Evolutionary conservation across 1,140 invertebrate genomes (phyloP), one percentile per base, ranked within the genome.

Genomic region (Saccostrea glomerata): DNA sequence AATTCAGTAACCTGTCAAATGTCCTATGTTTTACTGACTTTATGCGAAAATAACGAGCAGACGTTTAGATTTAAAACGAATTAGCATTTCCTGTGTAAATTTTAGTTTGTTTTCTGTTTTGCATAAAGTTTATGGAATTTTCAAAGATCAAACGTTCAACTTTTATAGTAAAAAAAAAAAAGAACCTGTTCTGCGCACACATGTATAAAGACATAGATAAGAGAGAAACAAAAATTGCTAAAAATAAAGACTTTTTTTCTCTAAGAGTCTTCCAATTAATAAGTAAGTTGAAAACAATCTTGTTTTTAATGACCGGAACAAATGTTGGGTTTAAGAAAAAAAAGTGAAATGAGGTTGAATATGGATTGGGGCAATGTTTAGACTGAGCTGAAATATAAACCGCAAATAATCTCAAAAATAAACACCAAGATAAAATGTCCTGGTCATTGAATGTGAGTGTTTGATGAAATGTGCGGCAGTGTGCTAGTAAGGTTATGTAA

Each of bases 41-140:
- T 77, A 77, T 77, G 70, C 70, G 70, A 77, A 77, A 77, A 77
- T 77, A 77, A 77, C 25, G 25, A 77, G 70, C 70, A 77, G 70
- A 77, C 70, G 70, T 77, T 77, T 77, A 77, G 70, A 77, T 25
- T 77, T 77, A 30, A 77, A 77, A 77, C 15, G 23, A 36, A 77
- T 36, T 30, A 30, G 23, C 70, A 77, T 30, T 77, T 77, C 70
- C 70, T 77, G 70, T 30, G 70, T 77, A 25, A 25, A 77, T 77
- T 77, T 30, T 25, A 77, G 23, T 77, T 77, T 77, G 70, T 77
- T 77, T 77, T 30, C 25, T 77, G 13, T 36, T 77, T 77, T 11
- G 30, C 25, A 25, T 25, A 15, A 36, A 13, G 70, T 30, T 77
- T 25, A 13, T 36, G 30, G 30, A 36, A 77, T 30, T 77, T 73